phyloP scores from a whole-genome alignment of 1,140 invertebrate genomes.

The Dinoponera quadriceps region DNA sequence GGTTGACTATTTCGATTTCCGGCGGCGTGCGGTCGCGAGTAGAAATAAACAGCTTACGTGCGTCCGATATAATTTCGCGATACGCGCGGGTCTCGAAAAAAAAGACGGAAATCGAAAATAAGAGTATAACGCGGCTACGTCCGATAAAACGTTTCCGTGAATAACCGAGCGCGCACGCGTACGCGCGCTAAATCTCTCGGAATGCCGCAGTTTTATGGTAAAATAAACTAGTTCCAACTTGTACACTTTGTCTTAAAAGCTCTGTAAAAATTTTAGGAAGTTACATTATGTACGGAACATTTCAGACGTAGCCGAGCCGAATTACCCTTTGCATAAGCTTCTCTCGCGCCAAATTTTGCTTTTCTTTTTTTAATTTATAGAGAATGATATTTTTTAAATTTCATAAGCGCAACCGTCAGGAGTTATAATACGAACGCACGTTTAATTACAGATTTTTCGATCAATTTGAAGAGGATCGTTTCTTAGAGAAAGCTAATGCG shows the following conservation, averaged over 20 bases:
- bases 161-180: neutral
- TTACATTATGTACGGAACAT: neutral
- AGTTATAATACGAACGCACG: neutral
- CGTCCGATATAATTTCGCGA: slow-evolving; percentile 14
- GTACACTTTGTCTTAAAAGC: neutral
- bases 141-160: slow-evolving; percentile 10
- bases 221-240: slow-evolving; percentile 18
- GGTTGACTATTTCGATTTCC: slow-evolving; percentile 14
- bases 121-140: neutral
- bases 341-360: neutral
- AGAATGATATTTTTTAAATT: neutral
- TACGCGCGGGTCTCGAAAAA: neutral
- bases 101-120: slow-evolving; percentile 34
- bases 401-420: no score
- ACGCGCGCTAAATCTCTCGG: neutral
- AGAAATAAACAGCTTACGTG: slow-evolving; percentile 38
- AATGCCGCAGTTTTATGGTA: neutral
- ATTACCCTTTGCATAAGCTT: neutral
- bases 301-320: neutral
- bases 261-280: slow-evolving; percentile 10
- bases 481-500: neutral
- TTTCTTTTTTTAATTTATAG: neutral
- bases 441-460: neutral
- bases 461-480: neutral
- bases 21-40: neutral